phyloP scores from a whole-genome alignment of 2,797 vertebrate species.

The Carapus acus region DNA sequence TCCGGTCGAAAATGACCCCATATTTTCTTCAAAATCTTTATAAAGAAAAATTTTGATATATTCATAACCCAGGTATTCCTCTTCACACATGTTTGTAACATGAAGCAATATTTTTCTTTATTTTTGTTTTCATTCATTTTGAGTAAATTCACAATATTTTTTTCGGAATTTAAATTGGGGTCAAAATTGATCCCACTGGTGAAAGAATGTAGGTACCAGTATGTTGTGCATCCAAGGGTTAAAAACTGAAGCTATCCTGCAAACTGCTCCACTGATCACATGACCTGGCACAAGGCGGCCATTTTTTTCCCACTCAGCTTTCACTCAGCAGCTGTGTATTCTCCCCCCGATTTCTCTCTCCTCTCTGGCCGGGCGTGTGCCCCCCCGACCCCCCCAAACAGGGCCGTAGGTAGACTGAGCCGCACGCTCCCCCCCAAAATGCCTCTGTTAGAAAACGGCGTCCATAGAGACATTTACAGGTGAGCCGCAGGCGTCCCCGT shows the following conservation, averaged over 20 bases:
- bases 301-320: conserved; percentile 36
- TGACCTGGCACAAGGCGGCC: conserved; percentile 44
- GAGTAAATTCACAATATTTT: too few relatives aligned
- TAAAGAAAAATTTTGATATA: too few relatives aligned
- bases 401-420: conserved; percentile 83
- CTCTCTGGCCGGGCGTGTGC: conserved; percentile 50
- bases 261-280: conserved; percentile 16
- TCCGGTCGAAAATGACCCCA: too few relatives aligned
- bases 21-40: too few relatives aligned
- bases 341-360: conserved; percentile 41
- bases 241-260: not conserved
- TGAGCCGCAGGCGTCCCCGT: conserved; percentile 65
- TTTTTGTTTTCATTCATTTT: too few relatives aligned
- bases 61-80: too few relatives aligned
- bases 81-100: too few relatives aligned
- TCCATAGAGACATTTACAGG: conserved; percentile 90
- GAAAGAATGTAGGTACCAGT: too few relatives aligned
- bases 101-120: too few relatives aligned
- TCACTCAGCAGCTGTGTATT: conserved; percentile 49
- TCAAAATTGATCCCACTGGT: too few relatives aligned
- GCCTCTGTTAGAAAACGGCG: conserved; percentile 89
- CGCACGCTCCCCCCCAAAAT: conserved; percentile 90
- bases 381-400: conserved; percentile 57
- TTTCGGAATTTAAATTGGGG: too few relatives aligned
- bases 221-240: too few relatives aligned